Evolutionary conservation across 1,140 invertebrate genomes (phyloP).

Genomic region (Cardiocondyla obscurior): DNA sequence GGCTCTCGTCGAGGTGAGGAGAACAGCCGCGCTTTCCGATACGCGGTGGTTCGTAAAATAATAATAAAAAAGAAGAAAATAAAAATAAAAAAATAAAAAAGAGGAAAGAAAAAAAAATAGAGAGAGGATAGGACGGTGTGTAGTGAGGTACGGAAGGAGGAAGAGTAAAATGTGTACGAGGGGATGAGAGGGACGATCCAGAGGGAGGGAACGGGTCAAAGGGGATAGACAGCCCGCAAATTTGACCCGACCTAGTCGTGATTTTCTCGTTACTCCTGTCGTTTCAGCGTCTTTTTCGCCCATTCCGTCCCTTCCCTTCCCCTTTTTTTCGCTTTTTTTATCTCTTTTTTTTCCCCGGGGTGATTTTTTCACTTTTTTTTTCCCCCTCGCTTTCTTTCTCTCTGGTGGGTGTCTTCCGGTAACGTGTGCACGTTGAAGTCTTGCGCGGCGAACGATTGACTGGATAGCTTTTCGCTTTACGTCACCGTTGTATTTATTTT

Average conservation of each 20-base stretch:
- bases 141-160: neutral
- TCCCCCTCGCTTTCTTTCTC: neutral
- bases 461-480: neutral
- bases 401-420: neutral
- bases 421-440: neutral
- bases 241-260: constrained; percentile 56
- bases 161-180: neutral
- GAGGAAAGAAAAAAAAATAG: too few relatives aligned
- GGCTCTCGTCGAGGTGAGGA: constrained; percentile 42
- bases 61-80: neutral
- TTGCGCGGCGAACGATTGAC: neutral
- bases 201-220: constrained; percentile 45
- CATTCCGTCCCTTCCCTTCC: neutral
- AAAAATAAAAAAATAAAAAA: neutral
- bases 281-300: constrained; percentile 26
- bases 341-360: neutral
- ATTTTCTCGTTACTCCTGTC: constrained; percentile 51
- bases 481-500: too few relatives aligned
- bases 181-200: neutral
- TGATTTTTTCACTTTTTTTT: neutral
- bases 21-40: constrained; percentile 71
- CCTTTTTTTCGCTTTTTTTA: neutral
- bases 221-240: constrained; percentile 55
- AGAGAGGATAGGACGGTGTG: too few relatives aligned
- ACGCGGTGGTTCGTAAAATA: constrained; percentile 59